Evolutionary conservation across 2,113 vertebrate species (phyloP), one percentile per base, ranked within the genome.

Genomic region (Tinamus guttatus): DNA sequence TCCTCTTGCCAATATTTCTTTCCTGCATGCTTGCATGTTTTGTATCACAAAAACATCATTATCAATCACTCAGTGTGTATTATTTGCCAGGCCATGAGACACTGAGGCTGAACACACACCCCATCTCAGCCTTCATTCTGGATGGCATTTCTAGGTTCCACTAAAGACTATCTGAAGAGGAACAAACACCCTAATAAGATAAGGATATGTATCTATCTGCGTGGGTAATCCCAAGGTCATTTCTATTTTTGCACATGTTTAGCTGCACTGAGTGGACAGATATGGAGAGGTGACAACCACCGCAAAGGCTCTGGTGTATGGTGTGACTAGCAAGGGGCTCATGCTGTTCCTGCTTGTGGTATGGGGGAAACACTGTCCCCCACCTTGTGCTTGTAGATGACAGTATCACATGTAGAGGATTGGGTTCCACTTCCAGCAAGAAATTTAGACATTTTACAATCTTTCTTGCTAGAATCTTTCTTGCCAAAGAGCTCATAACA

Each of bases 371-470:
- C 20, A 76, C 54, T 69, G 41, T 79, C 24, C 81, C 84, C 58
- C 11, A n/a, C 24, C 2, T 0, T 24, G 54, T 12, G 63, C 36
- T 2, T 2, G 15, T 27, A 36, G 22, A 64, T 16, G 24, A 13
- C 47, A 10, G 36, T 30, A 47, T 0, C 1, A 45, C 0, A 0
- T 28, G 34, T 7, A 54, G 32, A 60, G 38, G 21, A 40, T n/a
- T 76, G 32, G 27, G 64, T 58, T 11, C 1, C 17, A 13, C 20
- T 54, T 43, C 22, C n/a, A 85, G 38, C 7, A 17, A 81, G 32
- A 73, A 76, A 85, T 0, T 0, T 4, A 28, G 41, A 40, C 0
- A 0, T 16, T 28, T 36, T 5, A 9, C 45, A 75, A 41, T 17
- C 16, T 25, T 25, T 69, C 34, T 47, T 16, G 13, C 34, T 43